Evolutionary conservation across 2,797 vertebrate species (phyloP).

Genomic region (Intellagama lesueurii): DNA sequence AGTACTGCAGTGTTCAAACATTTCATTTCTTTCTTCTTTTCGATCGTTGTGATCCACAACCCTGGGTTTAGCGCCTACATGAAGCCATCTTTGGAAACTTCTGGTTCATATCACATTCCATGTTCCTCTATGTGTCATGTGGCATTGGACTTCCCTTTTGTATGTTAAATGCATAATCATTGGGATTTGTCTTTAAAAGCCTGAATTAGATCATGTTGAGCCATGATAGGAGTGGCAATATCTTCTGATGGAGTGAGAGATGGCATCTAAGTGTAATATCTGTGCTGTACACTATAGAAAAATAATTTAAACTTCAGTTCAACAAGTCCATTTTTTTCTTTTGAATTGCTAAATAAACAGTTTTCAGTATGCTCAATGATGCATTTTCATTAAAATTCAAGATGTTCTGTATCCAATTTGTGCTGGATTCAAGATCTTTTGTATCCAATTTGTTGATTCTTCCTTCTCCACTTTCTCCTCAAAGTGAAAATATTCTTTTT

Average conservation of each 20-base stretch:
- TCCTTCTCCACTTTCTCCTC: neutral
- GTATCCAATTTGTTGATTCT: constrained; percentile 26
- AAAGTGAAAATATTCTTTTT: constrained; percentile 31
- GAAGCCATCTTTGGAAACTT: too few species aligned
- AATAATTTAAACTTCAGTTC: neutral
- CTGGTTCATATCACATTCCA: too few species aligned
- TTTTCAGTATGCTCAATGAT: neutral
- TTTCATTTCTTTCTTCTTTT: too few species aligned
- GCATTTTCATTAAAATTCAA: constrained; percentile 34
- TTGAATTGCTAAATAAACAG: constrained; percentile 24
- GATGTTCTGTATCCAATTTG: constrained; percentile 30
- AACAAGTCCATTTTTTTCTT: neutral
- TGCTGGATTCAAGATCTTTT: constrained; percentile 13
- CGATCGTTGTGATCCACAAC: too few species aligned
- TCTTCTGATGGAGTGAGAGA: neutral
- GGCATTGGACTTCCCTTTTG: too few species aligned
- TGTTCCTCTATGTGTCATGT: too few species aligned
- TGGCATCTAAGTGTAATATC: neutral
- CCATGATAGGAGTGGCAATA: too few species aligned
- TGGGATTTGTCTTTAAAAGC: neutral
- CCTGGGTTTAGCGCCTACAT: too few species aligned
- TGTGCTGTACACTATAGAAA: neutral
- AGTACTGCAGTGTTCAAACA: too few species aligned
- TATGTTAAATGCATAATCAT: neutral
- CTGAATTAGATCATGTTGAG: too few species aligned